A percentile compares a stretch with the other conserved stretches of the same genome.
These are phyloP conservation scores for Pasiphila rectangulata DNA, from an alignment of 2,888 invertebrate genomes.

Conservation along the genomic window DNA sequence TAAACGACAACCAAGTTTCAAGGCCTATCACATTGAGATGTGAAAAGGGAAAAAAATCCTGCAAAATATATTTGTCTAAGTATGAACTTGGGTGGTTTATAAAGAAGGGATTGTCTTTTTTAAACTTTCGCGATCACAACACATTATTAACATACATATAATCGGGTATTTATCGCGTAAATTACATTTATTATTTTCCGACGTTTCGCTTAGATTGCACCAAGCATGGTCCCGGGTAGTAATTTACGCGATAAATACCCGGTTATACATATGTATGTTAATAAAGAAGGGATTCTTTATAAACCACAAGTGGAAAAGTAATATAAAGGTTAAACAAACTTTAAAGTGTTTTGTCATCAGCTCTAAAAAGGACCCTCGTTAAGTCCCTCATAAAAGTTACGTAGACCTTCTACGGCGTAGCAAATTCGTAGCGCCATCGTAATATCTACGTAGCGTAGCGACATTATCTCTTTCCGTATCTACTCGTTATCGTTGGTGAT, in stretches of 20 bases:
- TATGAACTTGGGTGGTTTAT: not conserved
- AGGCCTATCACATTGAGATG: not conserved
- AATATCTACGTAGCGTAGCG: conserved; percentile 10
- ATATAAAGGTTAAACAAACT: not conserved
- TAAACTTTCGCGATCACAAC: too few species aligned
- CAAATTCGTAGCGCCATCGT: conserved; percentile 17
- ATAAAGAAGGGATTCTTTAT: too few species aligned
- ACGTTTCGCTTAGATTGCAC: too few species aligned
- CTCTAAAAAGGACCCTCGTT: not conserved
- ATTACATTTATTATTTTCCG: too few species aligned
- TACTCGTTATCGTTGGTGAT: conserved; percentile 4
- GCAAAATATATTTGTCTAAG: conserved; percentile 1
- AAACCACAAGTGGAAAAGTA: not conserved
- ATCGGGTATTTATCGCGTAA: too few species aligned
- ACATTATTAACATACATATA: too few species aligned
- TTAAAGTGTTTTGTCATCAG: not conserved
- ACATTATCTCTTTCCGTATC: conserved; percentile 5
- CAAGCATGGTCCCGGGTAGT: too few species aligned
- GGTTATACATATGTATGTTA: too few species aligned
- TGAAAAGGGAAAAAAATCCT: too few species aligned
- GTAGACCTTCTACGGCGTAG: conserved; percentile 18
- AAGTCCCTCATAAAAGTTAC: conserved; percentile 4
- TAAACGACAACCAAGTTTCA: not conserved
- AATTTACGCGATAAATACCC: too few species aligned
- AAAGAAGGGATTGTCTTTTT: too few species aligned